These are phyloP conservation scores for Cairina moschata DNA, from an alignment of 2,113 vertebrate species.

Conservation along the genomic window DNA sequence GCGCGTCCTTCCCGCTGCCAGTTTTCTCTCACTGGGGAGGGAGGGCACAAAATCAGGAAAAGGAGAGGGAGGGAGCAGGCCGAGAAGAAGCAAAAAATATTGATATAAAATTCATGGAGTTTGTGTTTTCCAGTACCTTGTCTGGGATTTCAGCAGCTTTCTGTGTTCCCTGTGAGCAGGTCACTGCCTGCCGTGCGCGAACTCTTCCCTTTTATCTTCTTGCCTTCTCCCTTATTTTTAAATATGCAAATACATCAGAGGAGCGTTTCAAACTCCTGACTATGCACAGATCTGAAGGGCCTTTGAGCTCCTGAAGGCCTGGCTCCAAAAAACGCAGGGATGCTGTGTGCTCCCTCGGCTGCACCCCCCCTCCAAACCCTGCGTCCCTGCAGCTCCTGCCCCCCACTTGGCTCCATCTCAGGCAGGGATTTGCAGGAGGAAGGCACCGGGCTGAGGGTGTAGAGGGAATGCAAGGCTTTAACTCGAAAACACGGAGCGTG, in stretches of 20 bases:
- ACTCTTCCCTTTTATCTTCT: slow-evolving; percentile 10
- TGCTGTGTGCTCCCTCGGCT: background rate
- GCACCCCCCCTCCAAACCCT: background rate
- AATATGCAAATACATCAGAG: slow-evolving; percentile 30
- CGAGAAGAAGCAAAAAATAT: background rate
- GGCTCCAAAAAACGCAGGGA: rapidly evolving
- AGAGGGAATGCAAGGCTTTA: background rate
- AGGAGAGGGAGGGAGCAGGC: background rate
- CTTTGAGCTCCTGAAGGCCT: slow-evolving; percentile 20
- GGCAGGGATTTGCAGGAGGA: background rate
- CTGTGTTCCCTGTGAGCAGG: background rate
- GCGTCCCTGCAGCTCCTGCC: background rate
- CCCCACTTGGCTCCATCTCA: rapidly evolving
- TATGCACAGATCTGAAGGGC: slow-evolving; percentile 34
- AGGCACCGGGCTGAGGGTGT: rapidly evolving
- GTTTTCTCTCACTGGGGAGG: background rate
- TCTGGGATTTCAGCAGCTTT: background rate
- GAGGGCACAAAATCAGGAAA: background rate
- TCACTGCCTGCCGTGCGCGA: background rate
- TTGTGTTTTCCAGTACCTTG: background rate
- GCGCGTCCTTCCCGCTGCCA: rapidly evolving
- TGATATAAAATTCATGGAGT: background rate
- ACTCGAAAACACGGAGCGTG: background rate
- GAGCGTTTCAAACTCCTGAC: background rate
- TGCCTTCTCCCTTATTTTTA: background rate